These are phyloP conservation scores for Siderastrea siderea DNA, from an alignment of 92 coral and sea anemone genomes.

Conservation along the genomic window DNA sequence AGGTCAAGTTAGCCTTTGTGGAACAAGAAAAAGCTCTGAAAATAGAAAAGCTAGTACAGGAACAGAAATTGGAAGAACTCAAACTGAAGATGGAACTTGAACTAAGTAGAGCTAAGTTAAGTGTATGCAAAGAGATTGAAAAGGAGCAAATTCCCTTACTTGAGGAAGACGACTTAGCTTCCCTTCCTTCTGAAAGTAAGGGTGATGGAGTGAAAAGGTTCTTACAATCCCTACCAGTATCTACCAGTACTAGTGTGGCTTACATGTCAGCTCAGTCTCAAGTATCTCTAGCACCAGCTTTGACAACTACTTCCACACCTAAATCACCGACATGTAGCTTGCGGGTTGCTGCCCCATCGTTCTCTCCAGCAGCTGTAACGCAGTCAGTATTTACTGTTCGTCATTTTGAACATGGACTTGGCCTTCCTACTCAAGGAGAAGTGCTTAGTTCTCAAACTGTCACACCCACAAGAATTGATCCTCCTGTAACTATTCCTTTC, in stretches of 20 bases:
- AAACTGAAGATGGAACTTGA: slow-evolving; percentile 24
- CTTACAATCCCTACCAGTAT: slow-evolving; percentile 3
- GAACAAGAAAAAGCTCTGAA: slow-evolving; percentile 3
- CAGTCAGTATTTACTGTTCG: slow-evolving; percentile 16
- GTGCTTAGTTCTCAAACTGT: too few relatives aligned
- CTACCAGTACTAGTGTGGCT: slow-evolving; percentile 9
- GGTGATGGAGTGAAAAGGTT: slow-evolving; percentile 9
- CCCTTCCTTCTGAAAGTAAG: slow-evolving; percentile 6
- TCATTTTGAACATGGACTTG: slow-evolving; percentile 1
- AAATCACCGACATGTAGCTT: background rate
- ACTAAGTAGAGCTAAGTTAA: slow-evolving; percentile 17
- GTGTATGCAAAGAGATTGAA: slow-evolving; percentile 13
- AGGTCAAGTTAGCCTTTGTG: slow-evolving; percentile 11
- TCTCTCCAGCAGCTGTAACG: slow-evolving; percentile 14
- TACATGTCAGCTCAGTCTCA: background rate
- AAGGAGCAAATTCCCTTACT: slow-evolving; percentile 12
- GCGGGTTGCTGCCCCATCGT: slow-evolving; percentile 4
- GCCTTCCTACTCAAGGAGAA: slow-evolving; percentile 4
- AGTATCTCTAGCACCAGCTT: background rate
- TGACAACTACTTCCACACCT: background rate
- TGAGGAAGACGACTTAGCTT: slow-evolving; percentile 9
- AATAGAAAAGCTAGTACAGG: background rate
- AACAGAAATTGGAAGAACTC: slow-evolving; percentile 20
- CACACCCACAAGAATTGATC: background rate
- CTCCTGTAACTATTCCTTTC: background rate